Evolutionary conservation across 2,113 vertebrate genomes (phyloP).

Genomic region (Tetrax tetrax): DNA sequence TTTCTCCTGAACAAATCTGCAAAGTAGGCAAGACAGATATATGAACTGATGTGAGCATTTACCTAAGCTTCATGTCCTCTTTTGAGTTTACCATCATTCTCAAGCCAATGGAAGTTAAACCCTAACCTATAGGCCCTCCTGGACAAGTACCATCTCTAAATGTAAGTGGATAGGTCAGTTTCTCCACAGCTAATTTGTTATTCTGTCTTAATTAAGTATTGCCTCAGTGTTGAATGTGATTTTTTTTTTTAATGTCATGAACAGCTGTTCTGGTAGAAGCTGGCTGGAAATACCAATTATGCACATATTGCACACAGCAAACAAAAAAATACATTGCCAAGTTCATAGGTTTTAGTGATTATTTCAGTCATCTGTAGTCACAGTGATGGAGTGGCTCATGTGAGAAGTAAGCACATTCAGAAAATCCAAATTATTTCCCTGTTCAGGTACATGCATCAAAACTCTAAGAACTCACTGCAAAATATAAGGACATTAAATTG

Average conservation of each 20-base stretch:
- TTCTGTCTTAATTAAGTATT: not conserved
- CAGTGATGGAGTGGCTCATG: not conserved
- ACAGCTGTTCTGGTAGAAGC: slow-evolving; percentile 24
- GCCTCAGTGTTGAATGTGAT: not conserved
- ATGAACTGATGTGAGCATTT: not conserved
- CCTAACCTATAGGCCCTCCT: not conserved
- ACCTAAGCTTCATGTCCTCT: not conserved
- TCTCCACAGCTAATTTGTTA: not conserved
- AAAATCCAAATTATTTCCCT: slow-evolving; percentile 9
- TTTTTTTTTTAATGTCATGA: not conserved
- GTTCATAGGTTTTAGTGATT: slow-evolving; percentile 7
- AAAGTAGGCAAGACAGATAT: not conserved
- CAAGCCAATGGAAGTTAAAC: not conserved
- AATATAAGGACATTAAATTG: not conserved
- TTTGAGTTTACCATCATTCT: not conserved
- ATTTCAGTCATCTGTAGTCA: slow-evolving; percentile 31
- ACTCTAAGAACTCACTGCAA: slow-evolving; percentile 1
- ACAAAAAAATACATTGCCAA: slow-evolving; percentile 4
- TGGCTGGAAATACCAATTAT: slow-evolving; percentile 13
- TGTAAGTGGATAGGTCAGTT: not conserved
- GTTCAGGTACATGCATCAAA: not conserved
- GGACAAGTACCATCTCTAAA: not conserved
- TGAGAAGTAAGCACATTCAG: not conserved
- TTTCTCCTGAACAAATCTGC: not conserved
- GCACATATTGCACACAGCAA: slow-evolving; percentile 21